Conservation (phyloP, 2,113 vertebrate species). For the Talpa occidentalis region DNA sequence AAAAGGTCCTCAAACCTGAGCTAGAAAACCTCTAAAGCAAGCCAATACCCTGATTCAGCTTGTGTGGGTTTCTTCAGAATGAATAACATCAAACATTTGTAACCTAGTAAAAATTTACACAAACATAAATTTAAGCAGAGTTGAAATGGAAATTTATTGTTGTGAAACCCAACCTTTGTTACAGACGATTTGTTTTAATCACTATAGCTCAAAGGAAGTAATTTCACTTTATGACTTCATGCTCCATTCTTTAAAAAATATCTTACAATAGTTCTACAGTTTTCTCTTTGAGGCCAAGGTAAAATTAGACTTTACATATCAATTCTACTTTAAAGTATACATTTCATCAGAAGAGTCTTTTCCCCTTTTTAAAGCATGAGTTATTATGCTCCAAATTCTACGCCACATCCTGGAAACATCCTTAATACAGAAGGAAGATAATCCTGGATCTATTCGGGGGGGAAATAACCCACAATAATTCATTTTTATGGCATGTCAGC, state of each 20-base stretch:
- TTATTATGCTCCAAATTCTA: not conserved
- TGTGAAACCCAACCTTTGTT: not conserved
- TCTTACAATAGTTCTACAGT: not conserved
- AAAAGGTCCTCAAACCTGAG: no score
- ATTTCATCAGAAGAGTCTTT: not conserved
- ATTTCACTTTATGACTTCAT: not conserved
- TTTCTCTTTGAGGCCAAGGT: not conserved
- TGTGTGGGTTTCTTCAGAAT: no score
- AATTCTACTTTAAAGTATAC: not conserved
- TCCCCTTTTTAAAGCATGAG: conserved; percentile 1
- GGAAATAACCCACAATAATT: not conserved
- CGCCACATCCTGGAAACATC: not conserved
- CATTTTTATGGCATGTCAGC: not conserved
- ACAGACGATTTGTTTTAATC: conserved; percentile 30
- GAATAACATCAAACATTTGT: not conserved
- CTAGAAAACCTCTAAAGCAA: no score
- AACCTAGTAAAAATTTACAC: conserved; percentile 23
- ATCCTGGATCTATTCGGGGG: not conserved
- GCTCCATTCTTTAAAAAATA: not conserved
- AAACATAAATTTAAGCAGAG: conserved; percentile 28
- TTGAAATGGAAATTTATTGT: conserved; percentile 22
- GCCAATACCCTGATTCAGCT: no score
- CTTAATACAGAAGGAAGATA: not conserved
- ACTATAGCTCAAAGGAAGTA: conserved; percentile 46
- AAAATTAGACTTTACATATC: conserved; percentile 29